Percentiles rank a stretch among this genome's conserved stretches.
Conservation (phyloP, 2,113 vertebrate genomes). For the Albula goreensis region DNA sequence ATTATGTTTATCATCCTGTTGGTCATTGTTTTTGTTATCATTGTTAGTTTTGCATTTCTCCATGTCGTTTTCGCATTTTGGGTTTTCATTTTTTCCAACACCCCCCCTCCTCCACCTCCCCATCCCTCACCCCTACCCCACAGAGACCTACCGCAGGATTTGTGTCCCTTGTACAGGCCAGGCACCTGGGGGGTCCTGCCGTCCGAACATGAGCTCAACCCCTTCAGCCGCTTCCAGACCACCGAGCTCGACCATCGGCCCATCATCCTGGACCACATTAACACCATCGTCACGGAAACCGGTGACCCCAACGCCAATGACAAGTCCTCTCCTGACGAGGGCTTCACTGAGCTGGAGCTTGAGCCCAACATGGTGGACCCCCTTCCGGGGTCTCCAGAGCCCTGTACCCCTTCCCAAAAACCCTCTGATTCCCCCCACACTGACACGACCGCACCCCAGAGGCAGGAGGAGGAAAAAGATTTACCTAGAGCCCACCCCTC, state of each 20-base stretch:
- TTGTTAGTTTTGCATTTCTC: constrained; percentile 30
- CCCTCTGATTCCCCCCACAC: too few species aligned
- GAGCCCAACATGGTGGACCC: constrained; percentile 11
- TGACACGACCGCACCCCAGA: background rate
- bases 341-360: constrained; percentile 72
- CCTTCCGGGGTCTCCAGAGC: background rate
- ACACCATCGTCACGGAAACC: constrained; percentile 14
- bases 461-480: constrained; percentile 39
- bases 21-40: constrained; percentile 32
- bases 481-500: constrained; percentile 53
- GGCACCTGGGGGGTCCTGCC: constrained; percentile 96
- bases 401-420: background rate
- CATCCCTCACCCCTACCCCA: constrained; percentile 65
- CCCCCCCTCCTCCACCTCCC: constrained; percentile 69
- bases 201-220: constrained; percentile 90
- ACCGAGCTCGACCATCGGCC: constrained; percentile 77
- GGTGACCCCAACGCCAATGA: constrained; percentile 50
- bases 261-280: constrained; percentile 64
- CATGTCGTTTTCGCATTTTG: constrained; percentile 59
- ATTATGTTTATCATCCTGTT: constrained; percentile 52
- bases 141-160: constrained; percentile 98
- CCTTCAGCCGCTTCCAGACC: constrained; percentile 92
- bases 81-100: constrained; percentile 70
- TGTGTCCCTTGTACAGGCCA: constrained; percentile 99
- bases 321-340: constrained; percentile 72